Evolutionary conservation across 2,888 invertebrate species (phyloP).

Genomic region (Sphinx pinastri): DNA sequence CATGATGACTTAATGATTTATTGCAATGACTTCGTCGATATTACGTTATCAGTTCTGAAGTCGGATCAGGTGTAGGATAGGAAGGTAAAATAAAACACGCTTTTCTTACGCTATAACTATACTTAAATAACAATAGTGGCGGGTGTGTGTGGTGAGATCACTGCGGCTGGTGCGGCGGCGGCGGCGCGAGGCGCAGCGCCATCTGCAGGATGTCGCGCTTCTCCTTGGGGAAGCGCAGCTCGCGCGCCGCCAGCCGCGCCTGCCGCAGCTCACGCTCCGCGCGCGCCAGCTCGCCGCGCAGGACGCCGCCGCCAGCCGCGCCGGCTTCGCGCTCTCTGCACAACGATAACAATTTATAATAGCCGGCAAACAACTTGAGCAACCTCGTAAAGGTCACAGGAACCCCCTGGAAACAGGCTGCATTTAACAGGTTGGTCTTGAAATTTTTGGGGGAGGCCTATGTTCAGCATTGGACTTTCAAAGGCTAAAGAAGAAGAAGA

Average conservation of each 20-base stretch:
- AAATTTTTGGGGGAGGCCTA: too few species aligned
- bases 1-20: too few species aligned
- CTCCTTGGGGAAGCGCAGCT: conserved; percentile 96
- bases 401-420: too few species aligned
- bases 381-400: too few species aligned
- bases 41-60: too few species aligned
- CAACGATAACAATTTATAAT: not conserved
- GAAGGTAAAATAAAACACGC: conserved; percentile 57
- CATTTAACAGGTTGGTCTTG: too few species aligned
- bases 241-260: conserved; percentile 94
- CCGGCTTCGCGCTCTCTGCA: conserved; percentile 62
- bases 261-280: conserved; percentile 94
- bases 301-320: conserved; percentile 80
- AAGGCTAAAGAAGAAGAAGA: too few species aligned
- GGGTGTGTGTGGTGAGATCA: conserved; percentile 68
- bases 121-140: conserved; percentile 70
- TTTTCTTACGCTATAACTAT: conserved; percentile 71
- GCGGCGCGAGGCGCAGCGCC: conserved; percentile 91
- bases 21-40: too few species aligned
- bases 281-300: conserved; percentile 91
- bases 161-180: conserved; percentile 59
- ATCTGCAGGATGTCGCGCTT: conserved; percentile 96
- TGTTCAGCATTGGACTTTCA: too few species aligned
- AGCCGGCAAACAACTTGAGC: too few species aligned
- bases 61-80: too few species aligned